Conservation (phyloP, 1,140 invertebrate species). For the Teleopsis dalmanni region DNA sequence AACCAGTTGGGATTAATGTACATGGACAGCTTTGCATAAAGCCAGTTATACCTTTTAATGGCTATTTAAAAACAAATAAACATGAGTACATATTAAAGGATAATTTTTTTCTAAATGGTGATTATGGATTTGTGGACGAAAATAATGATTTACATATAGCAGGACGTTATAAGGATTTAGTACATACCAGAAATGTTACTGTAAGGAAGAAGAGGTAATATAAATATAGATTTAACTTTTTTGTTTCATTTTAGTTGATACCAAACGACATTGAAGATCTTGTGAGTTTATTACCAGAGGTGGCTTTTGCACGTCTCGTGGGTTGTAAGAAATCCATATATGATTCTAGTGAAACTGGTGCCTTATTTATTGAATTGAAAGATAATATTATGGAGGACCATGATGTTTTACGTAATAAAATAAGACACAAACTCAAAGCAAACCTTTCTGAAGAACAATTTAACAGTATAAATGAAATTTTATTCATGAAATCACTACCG, state of each 20-base stretch:
- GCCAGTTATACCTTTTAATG: background rate
- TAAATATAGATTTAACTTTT: background rate
- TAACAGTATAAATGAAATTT: background rate
- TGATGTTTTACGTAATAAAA: background rate
- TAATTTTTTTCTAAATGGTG: slow-evolving; percentile 6
- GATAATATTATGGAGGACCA: background rate
- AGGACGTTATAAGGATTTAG: background rate
- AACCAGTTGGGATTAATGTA: background rate
- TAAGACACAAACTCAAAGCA: background rate
- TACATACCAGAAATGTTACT: background rate
- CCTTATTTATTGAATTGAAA: slow-evolving; percentile 8
- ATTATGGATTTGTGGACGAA: background rate
- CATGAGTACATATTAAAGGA: background rate
- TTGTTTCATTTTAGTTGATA: slow-evolving; percentile 1
- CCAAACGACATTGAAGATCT: background rate
- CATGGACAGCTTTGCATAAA: background rate
- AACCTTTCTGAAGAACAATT: background rate
- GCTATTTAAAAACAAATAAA: background rate
- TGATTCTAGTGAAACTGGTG: background rate
- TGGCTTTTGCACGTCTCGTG: background rate
- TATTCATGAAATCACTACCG: background rate
- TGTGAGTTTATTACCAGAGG: background rate
- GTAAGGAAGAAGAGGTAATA: background rate
- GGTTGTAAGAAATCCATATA: background rate
- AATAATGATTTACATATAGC: background rate